A percentile compares a stretch with the other conserved stretches of the same genome.
Evolutionary conservation across 2,888 invertebrate genomes (phyloP).

Genomic region (Drosophila nr. perissopoda): DNA sequence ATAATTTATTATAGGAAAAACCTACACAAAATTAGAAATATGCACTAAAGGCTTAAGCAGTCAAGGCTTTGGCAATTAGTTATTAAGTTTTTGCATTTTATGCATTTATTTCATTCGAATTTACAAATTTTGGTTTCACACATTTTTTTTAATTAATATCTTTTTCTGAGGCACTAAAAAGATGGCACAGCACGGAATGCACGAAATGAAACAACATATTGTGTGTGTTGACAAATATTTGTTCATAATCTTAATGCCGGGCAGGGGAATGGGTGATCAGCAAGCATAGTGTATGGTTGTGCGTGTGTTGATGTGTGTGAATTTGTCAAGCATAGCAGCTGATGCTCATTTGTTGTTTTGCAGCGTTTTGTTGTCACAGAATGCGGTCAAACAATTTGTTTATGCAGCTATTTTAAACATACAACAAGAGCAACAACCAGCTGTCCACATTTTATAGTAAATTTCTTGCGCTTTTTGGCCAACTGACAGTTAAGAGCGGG

Average conservation of each 20-base stretch:
- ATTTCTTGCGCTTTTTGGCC: constrained; percentile 11
- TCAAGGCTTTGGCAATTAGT: not conserved
- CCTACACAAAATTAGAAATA: not conserved
- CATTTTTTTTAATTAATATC: not conserved
- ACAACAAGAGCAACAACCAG: constrained; percentile 14
- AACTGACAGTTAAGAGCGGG: constrained; percentile 20
- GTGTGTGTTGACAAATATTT: constrained; percentile 64
- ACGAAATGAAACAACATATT: constrained; percentile 37
- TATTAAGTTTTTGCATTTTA: not conserved
- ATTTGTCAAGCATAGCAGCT: constrained; percentile 72
- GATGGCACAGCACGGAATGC: not conserved
- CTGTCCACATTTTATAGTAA: constrained; percentile 33
- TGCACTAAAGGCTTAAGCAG: not conserved
- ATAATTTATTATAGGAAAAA: not conserved
- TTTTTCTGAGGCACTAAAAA: not conserved
- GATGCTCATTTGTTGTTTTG: constrained; percentile 67
- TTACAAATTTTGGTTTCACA: not conserved
- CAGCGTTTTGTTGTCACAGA: constrained; percentile 59
- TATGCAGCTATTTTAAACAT: constrained; percentile 67
- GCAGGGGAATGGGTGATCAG: constrained; percentile 19
- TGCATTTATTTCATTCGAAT: not conserved
- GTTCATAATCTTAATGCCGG: constrained; percentile 63
- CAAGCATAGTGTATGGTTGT: constrained; percentile 26
- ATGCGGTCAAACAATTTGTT: constrained; percentile 78
- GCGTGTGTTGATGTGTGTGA: constrained; percentile 35